phyloP scores from a whole-genome alignment of 2,888 invertebrate species.

The Seira musarum region DNA sequence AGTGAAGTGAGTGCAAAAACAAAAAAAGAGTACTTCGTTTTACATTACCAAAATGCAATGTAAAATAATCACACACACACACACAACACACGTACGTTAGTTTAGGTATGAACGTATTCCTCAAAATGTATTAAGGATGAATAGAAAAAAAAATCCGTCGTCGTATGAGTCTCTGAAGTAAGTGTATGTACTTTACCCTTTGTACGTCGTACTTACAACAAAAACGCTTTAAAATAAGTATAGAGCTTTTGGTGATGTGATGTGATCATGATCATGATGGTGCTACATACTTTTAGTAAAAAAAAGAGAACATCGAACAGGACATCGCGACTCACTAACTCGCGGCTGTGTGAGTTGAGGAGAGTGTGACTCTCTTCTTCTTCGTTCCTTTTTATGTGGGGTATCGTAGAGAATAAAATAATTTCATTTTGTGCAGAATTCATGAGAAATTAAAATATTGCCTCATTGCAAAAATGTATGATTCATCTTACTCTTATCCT shows the following conservation, averaged over 20 bases:
- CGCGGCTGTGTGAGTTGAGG: background rate
- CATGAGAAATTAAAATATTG: too few relatives aligned
- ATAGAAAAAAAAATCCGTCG: background rate
- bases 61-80: constrained; percentile 1
- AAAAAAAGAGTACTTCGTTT: constrained; percentile 12
- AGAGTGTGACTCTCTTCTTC: background rate
- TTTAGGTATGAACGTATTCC: too few relatives aligned
- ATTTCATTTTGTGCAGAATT: too few relatives aligned
- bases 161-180: too few relatives aligned
- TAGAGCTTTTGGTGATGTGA: background rate
- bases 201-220: too few relatives aligned
- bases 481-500: too few relatives aligned
- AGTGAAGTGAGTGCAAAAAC: background rate
- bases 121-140: background rate
- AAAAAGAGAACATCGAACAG: background rate
- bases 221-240: background rate
- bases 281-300: background rate
- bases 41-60: background rate
- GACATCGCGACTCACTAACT: too few relatives aligned
- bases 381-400: background rate
- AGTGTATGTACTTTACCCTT: background rate
- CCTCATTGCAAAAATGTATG: too few relatives aligned
- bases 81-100: too few relatives aligned
- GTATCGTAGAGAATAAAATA: too few relatives aligned
- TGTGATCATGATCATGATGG: too few relatives aligned